phyloP scores from a whole-genome alignment of 2,888 invertebrate genomes.

The Clunio marinus region DNA sequence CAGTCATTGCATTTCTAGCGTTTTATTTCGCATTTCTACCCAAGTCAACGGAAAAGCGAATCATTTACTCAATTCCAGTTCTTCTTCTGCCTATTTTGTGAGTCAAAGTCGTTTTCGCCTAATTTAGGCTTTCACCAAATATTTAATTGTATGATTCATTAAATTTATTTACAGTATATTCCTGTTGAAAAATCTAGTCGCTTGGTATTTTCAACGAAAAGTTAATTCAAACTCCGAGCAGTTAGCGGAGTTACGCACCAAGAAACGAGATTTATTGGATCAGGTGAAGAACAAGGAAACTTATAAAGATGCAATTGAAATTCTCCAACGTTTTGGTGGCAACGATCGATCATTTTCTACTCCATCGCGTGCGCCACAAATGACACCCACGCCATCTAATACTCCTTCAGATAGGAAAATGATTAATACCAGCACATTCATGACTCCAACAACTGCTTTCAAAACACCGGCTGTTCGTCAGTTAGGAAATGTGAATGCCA shows the following conservation, averaged over 20 bases:
- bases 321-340: slow-evolving; percentile 50
- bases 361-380: neutral
- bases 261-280: slow-evolving; percentile 85
- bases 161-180: slow-evolving; percentile 60
- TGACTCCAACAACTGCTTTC: slow-evolving; percentile 24
- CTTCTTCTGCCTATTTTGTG: slow-evolving; percentile 79
- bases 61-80: slow-evolving; percentile 73
- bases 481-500: neutral
- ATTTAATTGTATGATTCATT: slow-evolving; percentile 30
- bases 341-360: slow-evolving; percentile 41
- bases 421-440: slow-evolving; percentile 33
- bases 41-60: slow-evolving; percentile 65
- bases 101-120: slow-evolving; percentile 51
- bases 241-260: slow-evolving; percentile 65
- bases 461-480: slow-evolving; percentile 14
- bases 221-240: slow-evolving; percentile 72
- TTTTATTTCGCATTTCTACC: slow-evolving; percentile 80
- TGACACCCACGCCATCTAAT: neutral
- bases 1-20: slow-evolving; percentile 65
- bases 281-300: slow-evolving; percentile 97
- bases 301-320: slow-evolving; percentile 64
- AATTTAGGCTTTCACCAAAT: slow-evolving; percentile 8
- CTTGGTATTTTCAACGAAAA: slow-evolving; percentile 85
- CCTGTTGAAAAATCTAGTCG: slow-evolving; percentile 70
- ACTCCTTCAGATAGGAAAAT: neutral